A percentile compares a stretch with the other conserved stretches of the same genome.
These are phyloP conservation scores for Panagrolaimus sp. DNA, from an alignment of 1,140 invertebrate genomes.

Conservation along the genomic window DNA sequence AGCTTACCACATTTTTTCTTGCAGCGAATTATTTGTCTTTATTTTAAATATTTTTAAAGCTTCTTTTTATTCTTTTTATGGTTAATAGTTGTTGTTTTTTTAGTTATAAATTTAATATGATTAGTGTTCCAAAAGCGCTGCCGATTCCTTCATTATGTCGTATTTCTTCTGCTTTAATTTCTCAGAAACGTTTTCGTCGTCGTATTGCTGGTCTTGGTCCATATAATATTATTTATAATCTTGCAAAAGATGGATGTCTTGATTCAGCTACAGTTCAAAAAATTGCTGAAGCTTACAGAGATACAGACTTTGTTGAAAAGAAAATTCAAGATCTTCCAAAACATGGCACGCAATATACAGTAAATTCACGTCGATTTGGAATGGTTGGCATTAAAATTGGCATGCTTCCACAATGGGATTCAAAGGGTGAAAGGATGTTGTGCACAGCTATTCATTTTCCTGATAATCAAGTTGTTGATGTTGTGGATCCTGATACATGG, in stretches of 20 bases:
- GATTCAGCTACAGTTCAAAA: not conserved
- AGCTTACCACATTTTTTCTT: no score
- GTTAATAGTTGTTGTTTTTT: no score
- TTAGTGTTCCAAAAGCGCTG: no score
- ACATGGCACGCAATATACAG: not conserved
- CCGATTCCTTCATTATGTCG: no score
- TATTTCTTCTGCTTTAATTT: no score
- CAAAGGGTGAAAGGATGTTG: constrained; percentile 42
- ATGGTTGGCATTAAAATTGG: constrained; percentile 88
- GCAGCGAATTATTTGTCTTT: no score
- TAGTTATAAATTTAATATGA: no score
- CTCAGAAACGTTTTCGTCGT: not conserved
- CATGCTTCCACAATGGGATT: constrained; percentile 76
- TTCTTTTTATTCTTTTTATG: no score
- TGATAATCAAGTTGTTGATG: constrained; percentile 48
- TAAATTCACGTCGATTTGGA: constrained; percentile 67
- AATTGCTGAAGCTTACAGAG: not conserved
- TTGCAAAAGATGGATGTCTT: not conserved
- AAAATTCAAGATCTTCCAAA: not conserved
- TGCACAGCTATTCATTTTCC: constrained; percentile 52
- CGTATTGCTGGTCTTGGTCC: not conserved
- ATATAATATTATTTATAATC: not conserved
- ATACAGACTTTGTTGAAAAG: not conserved
- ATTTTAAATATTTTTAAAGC: no score
- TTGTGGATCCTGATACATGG: constrained; percentile 51